Evolutionary conservation across 2,797 vertebrate genomes (phyloP).

Genomic region (Euphonia xanthogaster): DNA sequence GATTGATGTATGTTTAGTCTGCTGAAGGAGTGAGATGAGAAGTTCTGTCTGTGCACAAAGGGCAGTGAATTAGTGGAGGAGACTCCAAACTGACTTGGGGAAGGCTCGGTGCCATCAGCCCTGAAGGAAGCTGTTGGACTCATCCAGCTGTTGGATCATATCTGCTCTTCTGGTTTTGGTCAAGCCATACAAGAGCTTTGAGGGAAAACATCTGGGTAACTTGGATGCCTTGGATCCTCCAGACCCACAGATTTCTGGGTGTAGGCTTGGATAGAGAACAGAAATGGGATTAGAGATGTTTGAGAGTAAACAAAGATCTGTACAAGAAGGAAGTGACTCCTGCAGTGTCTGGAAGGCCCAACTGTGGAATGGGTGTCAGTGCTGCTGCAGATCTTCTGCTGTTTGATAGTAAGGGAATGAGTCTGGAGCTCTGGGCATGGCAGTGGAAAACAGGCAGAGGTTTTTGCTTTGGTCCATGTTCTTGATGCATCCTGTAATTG

Average conservation of each 20-base stretch:
- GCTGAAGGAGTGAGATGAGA: not conserved
- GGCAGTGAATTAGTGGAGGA: not conserved
- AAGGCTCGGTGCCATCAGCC: not conserved
- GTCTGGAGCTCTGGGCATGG: not conserved
- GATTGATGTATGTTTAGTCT: not conserved
- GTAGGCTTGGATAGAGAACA: not conserved
- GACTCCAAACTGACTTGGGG: not conserved
- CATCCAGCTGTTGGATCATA: not conserved
- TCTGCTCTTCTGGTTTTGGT: not conserved
- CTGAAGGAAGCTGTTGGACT: not conserved
- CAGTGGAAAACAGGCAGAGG: not conserved
- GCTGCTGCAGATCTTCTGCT: not conserved
- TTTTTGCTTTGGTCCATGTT: not conserved
- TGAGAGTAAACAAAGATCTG: not conserved
- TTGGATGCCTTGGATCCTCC: not conserved
- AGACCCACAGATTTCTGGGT: accelerated
- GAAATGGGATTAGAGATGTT: not conserved
- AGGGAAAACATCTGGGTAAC: not conserved
- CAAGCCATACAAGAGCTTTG: not conserved
- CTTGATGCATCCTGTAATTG: not conserved
- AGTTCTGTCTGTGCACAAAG: not conserved
- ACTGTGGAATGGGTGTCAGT: not conserved
- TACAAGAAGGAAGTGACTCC: not conserved
- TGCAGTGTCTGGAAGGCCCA: not conserved
- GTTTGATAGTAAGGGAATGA: not conserved